Evolutionary conservation across 1,140 invertebrate genomes (phyloP).

Genomic region (Hirudo medicinalis): DNA sequence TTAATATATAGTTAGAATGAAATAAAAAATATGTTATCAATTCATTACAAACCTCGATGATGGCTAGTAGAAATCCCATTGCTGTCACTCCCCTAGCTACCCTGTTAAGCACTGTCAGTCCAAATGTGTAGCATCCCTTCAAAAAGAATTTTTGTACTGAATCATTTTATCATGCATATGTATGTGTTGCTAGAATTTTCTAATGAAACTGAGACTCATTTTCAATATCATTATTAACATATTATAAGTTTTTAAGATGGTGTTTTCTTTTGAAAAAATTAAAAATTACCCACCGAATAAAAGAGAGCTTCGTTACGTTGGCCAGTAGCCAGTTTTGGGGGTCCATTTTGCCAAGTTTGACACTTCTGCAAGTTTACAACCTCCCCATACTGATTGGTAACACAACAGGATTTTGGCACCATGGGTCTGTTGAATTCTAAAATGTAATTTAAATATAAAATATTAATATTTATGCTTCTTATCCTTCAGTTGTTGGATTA

Average conservation of each 20-base stretch:
- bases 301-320: conserved; percentile 9
- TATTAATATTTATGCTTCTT: no score
- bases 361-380: conserved; percentile 14
- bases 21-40: not conserved
- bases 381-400: conserved; percentile 13
- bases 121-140: conserved; percentile 14
- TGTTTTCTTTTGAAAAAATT: not conserved
- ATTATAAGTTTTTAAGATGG: not conserved
- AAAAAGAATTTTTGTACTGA: not conserved
- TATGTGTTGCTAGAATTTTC: no score
- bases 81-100: conserved; percentile 9
- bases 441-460: not conserved
- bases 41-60: conserved; percentile 1
- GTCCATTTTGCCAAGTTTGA: conserved; percentile 17
- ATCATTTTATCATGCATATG: no score
- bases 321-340: conserved; percentile 13
- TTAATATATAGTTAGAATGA: no score
- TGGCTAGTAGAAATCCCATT: conserved; percentile 14
- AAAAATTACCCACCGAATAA: conserved; percentile 10
- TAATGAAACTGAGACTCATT: not conserved
- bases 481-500: no score
- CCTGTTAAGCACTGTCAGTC: conserved; percentile 1
- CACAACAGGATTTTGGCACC: conserved; percentile 16
- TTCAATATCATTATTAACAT: not conserved
- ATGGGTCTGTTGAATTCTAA: conserved; percentile 12